These are phyloP conservation scores for Thalassophryne amazonica DNA, from an alignment of 2,797 vertebrate genomes.

Conservation along the genomic window DNA sequence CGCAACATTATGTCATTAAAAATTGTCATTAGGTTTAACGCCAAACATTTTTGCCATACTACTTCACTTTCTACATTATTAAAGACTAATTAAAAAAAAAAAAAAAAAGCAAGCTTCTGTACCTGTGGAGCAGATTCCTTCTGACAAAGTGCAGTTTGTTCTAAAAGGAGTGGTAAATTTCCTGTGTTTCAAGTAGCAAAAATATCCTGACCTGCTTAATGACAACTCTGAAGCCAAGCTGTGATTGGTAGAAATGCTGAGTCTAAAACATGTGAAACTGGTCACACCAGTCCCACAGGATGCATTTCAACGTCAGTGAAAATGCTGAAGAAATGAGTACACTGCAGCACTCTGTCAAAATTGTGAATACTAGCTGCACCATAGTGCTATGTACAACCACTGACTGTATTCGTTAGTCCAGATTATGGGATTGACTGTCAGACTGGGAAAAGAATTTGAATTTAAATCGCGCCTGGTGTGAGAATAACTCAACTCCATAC, in stretches of 20 bases:
- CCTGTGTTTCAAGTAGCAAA: background rate
- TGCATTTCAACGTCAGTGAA: conserved; percentile 42
- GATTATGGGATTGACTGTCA: no score
- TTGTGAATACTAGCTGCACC: no score
- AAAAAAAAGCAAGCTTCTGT: conserved; percentile 3
- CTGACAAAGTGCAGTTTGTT: background rate
- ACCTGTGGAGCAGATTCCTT: conserved; percentile 34
- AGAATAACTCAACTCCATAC: no score
- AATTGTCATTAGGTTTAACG: no score
- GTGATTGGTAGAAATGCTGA: conserved; percentile 34
- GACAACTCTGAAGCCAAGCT: background rate
- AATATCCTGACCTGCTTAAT: conserved; percentile 3
- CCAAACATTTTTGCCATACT: no score
- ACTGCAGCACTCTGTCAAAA: background rate
- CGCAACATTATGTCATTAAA: no score
- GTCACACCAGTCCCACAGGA: conserved; percentile 60
- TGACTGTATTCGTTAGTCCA: no score
- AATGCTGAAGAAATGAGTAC: background rate
- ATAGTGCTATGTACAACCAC: no score
- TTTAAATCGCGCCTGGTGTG: no score
- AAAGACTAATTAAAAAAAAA: background rate
- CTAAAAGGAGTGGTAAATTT: background rate
- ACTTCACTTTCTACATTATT: background rate
- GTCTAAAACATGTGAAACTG: conserved; percentile 38
- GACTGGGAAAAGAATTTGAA: no score